These are phyloP conservation scores for Abramis brama DNA, from an alignment of 2,113 vertebrate genomes.

Conservation along the genomic window DNA sequence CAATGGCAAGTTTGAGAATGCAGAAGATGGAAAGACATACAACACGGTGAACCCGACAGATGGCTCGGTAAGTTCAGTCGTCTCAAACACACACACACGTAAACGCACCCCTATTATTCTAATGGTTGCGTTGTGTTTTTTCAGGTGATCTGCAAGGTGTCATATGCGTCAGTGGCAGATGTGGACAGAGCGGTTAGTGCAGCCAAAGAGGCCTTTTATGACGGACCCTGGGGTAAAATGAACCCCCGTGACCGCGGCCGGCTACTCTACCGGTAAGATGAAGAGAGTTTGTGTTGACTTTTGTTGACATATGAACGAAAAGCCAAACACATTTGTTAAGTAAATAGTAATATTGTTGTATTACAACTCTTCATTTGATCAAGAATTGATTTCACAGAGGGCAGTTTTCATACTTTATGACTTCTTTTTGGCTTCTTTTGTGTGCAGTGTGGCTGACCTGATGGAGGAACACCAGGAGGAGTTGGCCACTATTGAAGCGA, in stretches of 20 bases:
- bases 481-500: constrained; percentile 80
- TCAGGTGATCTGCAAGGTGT: constrained; percentile 80
- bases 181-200: constrained; percentile 79
- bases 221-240: constrained; percentile 83
- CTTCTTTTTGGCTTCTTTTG: neutral
- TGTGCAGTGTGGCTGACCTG: constrained; percentile 77
- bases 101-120: neutral
- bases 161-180: constrained; percentile 76
- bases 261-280: constrained; percentile 77
- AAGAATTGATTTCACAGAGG: neutral
- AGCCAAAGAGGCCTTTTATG: constrained; percentile 81
- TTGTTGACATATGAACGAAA: neutral
- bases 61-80: constrained; percentile 58
- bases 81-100: neutral
- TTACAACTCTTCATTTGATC: neutral
- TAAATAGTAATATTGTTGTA: neutral
- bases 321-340: neutral
- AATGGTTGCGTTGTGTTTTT: constrained; percentile 29
- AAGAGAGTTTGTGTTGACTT: neutral
- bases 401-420: too few relatives aligned
- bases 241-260: constrained; percentile 81
- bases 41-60: constrained; percentile 80
- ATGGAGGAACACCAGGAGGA: constrained; percentile 85
- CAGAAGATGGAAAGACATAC: constrained; percentile 79
- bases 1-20: constrained; percentile 80